Evolutionary conservation across 2,888 invertebrate genomes (phyloP), one percentile per base, ranked within the genome.

Genomic region (Isoperla grammatica): DNA sequence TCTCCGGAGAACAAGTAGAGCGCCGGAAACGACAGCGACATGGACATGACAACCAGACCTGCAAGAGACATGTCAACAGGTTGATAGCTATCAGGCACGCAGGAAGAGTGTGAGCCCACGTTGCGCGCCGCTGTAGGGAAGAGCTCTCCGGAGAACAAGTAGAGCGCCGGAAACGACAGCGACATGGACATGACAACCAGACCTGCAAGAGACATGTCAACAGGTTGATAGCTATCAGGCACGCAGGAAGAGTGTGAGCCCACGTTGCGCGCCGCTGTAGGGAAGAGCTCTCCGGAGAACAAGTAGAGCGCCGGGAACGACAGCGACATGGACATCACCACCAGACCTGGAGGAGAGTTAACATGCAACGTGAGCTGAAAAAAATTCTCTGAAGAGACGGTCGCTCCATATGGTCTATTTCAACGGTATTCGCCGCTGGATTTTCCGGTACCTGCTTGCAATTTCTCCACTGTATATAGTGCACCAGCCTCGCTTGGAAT

Each of bases 91-190:
- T n/a, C n/a, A n/a, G n/a, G n/a, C n/a, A n/a, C n/a, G n/a, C n/a
- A n/a, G n/a, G n/a, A n/a, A n/a, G n/a, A n/a, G n/a, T n/a, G n/a
- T n/a, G n/a, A n/a, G 6, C 65, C 65, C 5, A 61, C 62, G 49
- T 65, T 65, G 12, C 65, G 56, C 8, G 62, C 63, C 43, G 61
- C 63, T 2, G 65, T 65, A 2, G 65, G 65, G 56, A 65, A 62
- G 6, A 65, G 39, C 56, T 65, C 65, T 4, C 59, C 62, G n/a
- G 65, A 61, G 48, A 57, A 60, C 39, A 65, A 46, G 55, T 62
- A 64, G 9, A 64, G 45, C 19, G 62, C 57, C 8, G 65, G 63
- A 50, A 64, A 61, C 11, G 59, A 29, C 8, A 65, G 17, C 11
- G 62, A 58, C 57, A 65, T 59, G 23, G 59, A 60, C 8, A 61